phyloP scores from a whole-genome alignment of 2,113 vertebrate genomes.

The Myrmophylax atrothorax region DNA sequence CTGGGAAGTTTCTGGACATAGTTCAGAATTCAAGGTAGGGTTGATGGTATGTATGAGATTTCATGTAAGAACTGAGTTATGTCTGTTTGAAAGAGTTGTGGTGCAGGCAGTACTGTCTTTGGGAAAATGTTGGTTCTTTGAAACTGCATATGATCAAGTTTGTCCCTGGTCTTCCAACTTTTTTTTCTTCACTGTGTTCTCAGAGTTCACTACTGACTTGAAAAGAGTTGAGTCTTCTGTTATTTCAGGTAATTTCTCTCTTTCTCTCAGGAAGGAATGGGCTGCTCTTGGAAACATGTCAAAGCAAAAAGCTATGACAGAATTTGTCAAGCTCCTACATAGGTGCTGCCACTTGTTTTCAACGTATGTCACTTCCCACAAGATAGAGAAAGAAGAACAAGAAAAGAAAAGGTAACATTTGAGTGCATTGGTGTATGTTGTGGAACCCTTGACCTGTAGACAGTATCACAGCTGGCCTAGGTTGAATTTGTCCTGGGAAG shows the following conservation, averaged over 20 bases:
- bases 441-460: not conserved
- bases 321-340: slow-evolving; percentile 92
- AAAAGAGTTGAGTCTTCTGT: not conserved
- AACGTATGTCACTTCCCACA: slow-evolving; percentile 92
- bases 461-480: not conserved
- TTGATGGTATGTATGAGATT: not conserved
- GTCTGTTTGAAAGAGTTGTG: not conserved
- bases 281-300: slow-evolving; percentile 89
- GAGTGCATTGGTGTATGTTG: not conserved
- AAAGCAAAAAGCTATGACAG: slow-evolving; percentile 94
- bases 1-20: not conserved
- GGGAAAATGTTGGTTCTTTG: not conserved
- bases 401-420: slow-evolving; percentile 89
- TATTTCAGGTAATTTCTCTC: slow-evolving; percentile 1
- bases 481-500: not conserved
- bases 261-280: slow-evolving; percentile 90
- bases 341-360: slow-evolving; percentile 95
- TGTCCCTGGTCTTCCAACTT: not conserved
- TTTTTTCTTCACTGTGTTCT: not conserved
- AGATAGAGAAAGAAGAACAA: slow-evolving; percentile 96
- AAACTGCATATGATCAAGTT: not conserved
- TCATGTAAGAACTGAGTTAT: not conserved
- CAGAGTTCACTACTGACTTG: not conserved
- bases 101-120: not conserved
- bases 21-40: not conserved